Evolutionary conservation across 2,113 vertebrate genomes (phyloP).

Genomic region (Barbus barbus): DNA sequence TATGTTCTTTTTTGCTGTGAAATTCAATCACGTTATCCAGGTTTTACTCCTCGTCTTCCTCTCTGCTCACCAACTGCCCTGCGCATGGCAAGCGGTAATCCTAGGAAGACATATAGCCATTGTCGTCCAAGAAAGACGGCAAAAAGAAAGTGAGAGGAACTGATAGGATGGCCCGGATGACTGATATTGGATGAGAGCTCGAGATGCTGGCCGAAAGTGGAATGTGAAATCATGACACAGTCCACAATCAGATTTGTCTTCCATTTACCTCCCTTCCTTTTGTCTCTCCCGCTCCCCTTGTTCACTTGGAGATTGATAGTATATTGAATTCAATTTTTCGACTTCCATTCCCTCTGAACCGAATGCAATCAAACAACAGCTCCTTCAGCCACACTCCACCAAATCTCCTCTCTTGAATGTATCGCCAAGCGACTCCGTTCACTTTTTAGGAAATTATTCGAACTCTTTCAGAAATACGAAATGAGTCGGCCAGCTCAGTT

Average conservation of each 20-base stretch:
- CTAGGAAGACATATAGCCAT: constrained; percentile 60
- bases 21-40: constrained; percentile 69
- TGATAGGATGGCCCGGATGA: constrained; percentile 46
- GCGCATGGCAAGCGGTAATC: constrained; percentile 51
- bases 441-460: constrained; percentile 28
- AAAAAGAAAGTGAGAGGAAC: constrained; percentile 47
- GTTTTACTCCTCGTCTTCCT: constrained; percentile 57
- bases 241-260: constrained; percentile 55
- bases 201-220: constrained; percentile 13
- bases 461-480: not conserved
- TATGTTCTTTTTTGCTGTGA: constrained; percentile 68
- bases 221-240: constrained; percentile 41
- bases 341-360: constrained; percentile 26
- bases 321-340: constrained; percentile 55
- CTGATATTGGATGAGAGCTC: constrained; percentile 59
- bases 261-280: constrained; percentile 44
- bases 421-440: not conserved
- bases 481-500: constrained; percentile 25
- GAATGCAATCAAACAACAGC: constrained; percentile 16
- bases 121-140: constrained; percentile 40
- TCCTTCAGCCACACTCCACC: constrained; percentile 30
- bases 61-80: constrained; percentile 28
- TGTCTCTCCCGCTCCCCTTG: not conserved
- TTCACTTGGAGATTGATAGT: constrained; percentile 25
- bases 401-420: constrained; percentile 27